A percentile compares a stretch with the other conserved stretches of the same genome.
phyloP scores from a whole-genome alignment of 2,113 vertebrate genomes.

The Rhea pennata region DNA sequence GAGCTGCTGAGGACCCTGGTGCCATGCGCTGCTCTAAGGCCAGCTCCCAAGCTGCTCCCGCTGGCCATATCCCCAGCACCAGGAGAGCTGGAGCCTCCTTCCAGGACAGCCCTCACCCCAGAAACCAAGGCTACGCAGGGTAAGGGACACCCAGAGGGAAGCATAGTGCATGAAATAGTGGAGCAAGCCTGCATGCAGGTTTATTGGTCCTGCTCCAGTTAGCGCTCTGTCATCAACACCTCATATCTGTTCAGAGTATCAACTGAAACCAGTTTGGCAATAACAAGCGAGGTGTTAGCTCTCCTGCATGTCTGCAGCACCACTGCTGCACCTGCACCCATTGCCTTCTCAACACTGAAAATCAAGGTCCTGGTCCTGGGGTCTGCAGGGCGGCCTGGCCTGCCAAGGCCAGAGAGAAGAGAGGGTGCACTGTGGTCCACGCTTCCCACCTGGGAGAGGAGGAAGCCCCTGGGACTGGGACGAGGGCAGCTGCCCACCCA shows the following conservation, averaged over 20 bases:
- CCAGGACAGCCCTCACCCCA: not conserved
- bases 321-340: not conserved
- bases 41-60: no score
- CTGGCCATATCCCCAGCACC: not conserved
- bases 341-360: no score
- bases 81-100: not conserved
- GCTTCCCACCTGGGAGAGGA: no score
- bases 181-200: rapidly evolving
- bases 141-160: rapidly evolving
- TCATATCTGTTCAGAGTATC: not conserved
- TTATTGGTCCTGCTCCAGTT: not conserved
- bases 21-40: not conserved
- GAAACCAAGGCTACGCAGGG: not conserved
- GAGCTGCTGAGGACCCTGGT: no score
- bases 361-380: no score
- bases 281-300: not conserved
- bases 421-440: no score
- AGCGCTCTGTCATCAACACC: not conserved
- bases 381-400: no score
- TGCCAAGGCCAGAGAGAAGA: no score
- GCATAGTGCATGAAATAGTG: not conserved
- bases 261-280: not conserved
- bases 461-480: no score
- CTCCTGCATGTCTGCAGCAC: not conserved
- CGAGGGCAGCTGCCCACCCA: no score